Conservation (phyloP, 1,140 invertebrate genomes). For the Drosophila serrata region DNA sequence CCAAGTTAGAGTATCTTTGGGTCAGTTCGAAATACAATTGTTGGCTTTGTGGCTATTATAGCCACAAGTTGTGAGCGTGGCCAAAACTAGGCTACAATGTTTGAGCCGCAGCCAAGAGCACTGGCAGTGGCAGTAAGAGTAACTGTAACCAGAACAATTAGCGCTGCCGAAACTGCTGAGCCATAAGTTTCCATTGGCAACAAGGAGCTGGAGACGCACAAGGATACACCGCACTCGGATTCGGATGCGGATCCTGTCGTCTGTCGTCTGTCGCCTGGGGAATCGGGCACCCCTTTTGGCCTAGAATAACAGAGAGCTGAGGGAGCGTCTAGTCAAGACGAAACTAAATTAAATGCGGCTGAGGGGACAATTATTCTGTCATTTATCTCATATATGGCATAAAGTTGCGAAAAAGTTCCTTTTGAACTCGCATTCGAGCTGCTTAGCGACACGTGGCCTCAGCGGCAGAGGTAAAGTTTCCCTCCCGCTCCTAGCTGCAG, state of each 20-base stretch:
- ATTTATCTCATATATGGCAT: constrained; percentile 43
- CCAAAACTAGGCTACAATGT: constrained; percentile 64
- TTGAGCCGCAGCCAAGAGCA: constrained; percentile 21
- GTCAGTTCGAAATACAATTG: constrained; percentile 23
- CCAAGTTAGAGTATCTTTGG: constrained; percentile 16
- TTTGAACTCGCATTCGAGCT: constrained; percentile 35
- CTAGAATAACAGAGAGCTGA: constrained; percentile 5
- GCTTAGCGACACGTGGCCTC: constrained; percentile 59
- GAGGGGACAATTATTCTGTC: constrained; percentile 55
- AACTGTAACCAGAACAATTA: constrained; percentile 52
- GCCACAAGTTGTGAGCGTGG: constrained; percentile 55
- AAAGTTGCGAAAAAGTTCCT: constrained; percentile 48
- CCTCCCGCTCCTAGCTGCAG: constrained; percentile 17
- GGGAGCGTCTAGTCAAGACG: constrained; percentile 36
- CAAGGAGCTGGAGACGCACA: constrained; percentile 13
- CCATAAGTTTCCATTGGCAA: constrained; percentile 60
- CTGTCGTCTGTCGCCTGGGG: constrained; percentile 37
- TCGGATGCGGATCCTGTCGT: constrained; percentile 24
- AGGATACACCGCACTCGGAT: constrained; percentile 10
- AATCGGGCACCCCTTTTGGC: constrained; percentile 37
- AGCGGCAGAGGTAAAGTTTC: constrained; percentile 22
- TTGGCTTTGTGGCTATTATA: constrained; percentile 28
- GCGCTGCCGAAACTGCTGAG: constrained; percentile 42
- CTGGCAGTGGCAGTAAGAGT: constrained; percentile 8
- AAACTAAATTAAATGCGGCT: constrained; percentile 60